phyloP scores from a whole-genome alignment of 2,113 vertebrate species.

The Gymnarchus niloticus region DNA sequence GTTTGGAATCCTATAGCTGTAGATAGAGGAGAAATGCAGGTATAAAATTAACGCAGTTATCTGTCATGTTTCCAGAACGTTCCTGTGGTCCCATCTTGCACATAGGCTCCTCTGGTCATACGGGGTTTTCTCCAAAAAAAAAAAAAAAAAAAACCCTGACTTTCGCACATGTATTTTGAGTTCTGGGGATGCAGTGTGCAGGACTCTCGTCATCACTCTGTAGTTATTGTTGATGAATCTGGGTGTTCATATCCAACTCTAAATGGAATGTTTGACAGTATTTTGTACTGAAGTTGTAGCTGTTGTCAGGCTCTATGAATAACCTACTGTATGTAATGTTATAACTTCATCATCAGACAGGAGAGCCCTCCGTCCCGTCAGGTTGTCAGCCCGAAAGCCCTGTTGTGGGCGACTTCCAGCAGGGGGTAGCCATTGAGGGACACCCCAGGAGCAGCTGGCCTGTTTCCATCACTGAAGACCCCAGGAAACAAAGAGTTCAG shows the following conservation, averaged over 20 bases:
- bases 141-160: no score
- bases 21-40: neutral
- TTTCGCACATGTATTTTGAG: neutral
- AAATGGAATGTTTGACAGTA: neutral
- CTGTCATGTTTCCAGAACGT: neutral
- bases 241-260: neutral
- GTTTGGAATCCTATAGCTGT: no score
- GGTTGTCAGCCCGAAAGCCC: neutral
- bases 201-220: no score
- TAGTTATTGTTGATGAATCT: neutral
- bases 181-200: neutral
- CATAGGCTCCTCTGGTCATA: neutral
- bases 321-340: neutral
- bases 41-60: neutral
- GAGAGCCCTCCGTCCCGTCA: neutral
- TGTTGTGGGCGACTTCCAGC: neutral
- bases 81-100: neutral
- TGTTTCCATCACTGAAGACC: neutral
- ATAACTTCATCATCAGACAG: neutral
- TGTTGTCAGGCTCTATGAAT: neutral
- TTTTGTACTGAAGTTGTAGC: neutral
- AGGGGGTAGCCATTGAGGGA: neutral
- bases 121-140: neutral
- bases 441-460: constrained; percentile 3
- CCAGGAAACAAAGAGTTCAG: neutral